phyloP scores from a whole-genome alignment of 1,140 invertebrate genomes.

The Calosoma granatense region DNA sequence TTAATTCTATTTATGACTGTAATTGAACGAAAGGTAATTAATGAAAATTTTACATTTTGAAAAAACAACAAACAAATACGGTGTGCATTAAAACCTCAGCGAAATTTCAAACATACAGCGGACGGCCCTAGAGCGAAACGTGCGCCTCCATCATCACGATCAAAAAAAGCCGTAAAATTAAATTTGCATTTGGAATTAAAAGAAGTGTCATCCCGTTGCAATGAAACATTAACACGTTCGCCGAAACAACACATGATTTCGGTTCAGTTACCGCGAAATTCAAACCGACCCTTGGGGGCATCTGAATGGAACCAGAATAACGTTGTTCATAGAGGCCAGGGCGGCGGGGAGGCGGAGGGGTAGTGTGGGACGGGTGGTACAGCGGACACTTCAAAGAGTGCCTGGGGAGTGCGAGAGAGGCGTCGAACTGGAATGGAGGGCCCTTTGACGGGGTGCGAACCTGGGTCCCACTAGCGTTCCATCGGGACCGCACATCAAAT shows the following conservation, averaged over 20 bases:
- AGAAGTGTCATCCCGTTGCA: slow-evolving; percentile 25
- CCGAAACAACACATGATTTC: background rate
- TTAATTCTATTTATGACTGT: too few species aligned
- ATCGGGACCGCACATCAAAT: background rate
- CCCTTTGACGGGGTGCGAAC: slow-evolving; percentile 5
- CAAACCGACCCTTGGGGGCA: slow-evolving; percentile 20
- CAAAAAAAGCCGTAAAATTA: background rate
- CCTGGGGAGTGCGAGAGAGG: background rate
- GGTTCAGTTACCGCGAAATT: slow-evolving; percentile 24
- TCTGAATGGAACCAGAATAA: background rate
- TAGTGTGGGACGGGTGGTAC: too few species aligned
- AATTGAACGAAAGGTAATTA: too few species aligned
- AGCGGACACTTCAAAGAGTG: background rate
- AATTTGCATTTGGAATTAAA: slow-evolving; percentile 30
- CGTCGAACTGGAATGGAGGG: slow-evolving; percentile 2
- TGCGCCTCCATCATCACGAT: background rate
- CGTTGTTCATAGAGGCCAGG: too few species aligned
- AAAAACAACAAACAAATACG: too few species aligned
- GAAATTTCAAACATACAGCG: too few species aligned
- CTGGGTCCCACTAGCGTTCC: background rate
- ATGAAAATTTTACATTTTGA: too few species aligned
- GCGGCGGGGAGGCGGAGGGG: background rate
- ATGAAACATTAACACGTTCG: slow-evolving; percentile 2
- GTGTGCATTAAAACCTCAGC: too few species aligned
- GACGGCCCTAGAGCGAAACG: too few species aligned